phyloP scores from a whole-genome alignment of 92 coral and sea anemone genomes.

The Nematostella vectensis region DNA sequence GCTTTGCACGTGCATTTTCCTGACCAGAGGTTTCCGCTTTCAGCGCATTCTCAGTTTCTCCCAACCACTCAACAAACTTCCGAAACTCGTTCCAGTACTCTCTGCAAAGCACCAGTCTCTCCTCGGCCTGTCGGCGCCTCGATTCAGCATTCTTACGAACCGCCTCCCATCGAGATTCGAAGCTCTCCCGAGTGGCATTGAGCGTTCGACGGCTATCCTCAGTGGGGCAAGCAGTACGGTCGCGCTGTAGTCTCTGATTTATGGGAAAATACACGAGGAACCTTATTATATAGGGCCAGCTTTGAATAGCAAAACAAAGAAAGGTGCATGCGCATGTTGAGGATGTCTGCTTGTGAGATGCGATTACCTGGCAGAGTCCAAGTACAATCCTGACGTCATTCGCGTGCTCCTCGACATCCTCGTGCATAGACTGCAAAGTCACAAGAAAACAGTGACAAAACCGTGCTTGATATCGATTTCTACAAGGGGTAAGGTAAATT shows the following conservation, averaged over 20 bases:
- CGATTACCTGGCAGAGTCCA: conserved; percentile 73
- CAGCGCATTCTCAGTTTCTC: conserved; percentile 57
- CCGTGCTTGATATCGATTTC: too few relatives aligned
- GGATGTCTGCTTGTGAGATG: not conserved
- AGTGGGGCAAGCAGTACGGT: conserved; percentile 77
- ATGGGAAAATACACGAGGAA: not conserved
- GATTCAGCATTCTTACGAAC: conserved; percentile 59
- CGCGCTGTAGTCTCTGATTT: conserved; percentile 88
- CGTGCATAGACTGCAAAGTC: conserved; percentile 56
- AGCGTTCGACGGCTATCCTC: conserved; percentile 62
- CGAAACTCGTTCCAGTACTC: conserved; percentile 93
- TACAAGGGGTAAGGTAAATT: too few relatives aligned
- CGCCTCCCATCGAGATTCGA: conserved; percentile 92
- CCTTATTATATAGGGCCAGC: not conserved
- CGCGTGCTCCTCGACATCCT: conserved; percentile 77
- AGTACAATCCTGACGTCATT: conserved; percentile 81
- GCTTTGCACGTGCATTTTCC: conserved; percentile 46
- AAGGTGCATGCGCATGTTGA: not conserved
- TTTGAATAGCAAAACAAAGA: not conserved
- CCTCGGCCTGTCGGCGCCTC: conserved; percentile 73
- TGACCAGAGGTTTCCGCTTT: conserved; percentile 36
- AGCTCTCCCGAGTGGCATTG: conserved; percentile 71
- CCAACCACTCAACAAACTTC: conserved; percentile 74
- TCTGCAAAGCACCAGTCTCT: conserved; percentile 63
- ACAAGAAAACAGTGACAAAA: too few relatives aligned